These are phyloP conservation scores for Lissonota sp. DNA, from an alignment of 2,888 invertebrate species.

Conservation along the genomic window DNA sequence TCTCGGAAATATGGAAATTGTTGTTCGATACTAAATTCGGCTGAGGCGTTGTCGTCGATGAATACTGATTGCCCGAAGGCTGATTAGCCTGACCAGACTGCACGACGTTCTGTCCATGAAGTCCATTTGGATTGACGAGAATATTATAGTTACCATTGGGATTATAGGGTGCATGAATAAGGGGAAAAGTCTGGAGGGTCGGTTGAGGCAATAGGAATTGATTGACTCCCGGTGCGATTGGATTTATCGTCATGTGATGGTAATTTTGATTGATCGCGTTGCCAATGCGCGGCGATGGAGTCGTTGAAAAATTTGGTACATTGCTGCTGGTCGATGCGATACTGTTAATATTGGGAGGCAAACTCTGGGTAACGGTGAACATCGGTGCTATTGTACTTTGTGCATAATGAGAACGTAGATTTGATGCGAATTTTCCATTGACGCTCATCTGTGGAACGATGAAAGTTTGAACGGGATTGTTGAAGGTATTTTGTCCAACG, in stretches of 20 bases:
- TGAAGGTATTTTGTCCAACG: constrained; percentile 78
- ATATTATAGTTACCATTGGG: constrained; percentile 70
- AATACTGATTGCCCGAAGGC: constrained; percentile 51
- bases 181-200: constrained; percentile 54
- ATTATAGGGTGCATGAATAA: constrained; percentile 62
- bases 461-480: constrained; percentile 75
- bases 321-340: constrained; percentile 67
- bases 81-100: constrained; percentile 53
- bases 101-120: constrained; percentile 73
- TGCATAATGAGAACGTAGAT: constrained; percentile 71
- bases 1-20: constrained; percentile 63
- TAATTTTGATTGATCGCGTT: constrained; percentile 20
- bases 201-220: constrained; percentile 59
- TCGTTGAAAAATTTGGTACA: constrained; percentile 57
- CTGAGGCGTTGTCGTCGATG: constrained; percentile 57
- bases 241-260: constrained; percentile 17
- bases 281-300: constrained; percentile 4
- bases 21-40: constrained; percentile 58
- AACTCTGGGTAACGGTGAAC: constrained; percentile 71
- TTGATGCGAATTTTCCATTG: constrained; percentile 68
- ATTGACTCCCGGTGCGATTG: constrained; percentile 18
- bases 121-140: constrained; percentile 74
- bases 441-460: constrained; percentile 70
- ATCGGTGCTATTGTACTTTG: constrained; percentile 76
- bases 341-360: constrained; percentile 66